Conservation (phyloP, 2,797 vertebrate genomes). For the Natrix natrix region DNA sequence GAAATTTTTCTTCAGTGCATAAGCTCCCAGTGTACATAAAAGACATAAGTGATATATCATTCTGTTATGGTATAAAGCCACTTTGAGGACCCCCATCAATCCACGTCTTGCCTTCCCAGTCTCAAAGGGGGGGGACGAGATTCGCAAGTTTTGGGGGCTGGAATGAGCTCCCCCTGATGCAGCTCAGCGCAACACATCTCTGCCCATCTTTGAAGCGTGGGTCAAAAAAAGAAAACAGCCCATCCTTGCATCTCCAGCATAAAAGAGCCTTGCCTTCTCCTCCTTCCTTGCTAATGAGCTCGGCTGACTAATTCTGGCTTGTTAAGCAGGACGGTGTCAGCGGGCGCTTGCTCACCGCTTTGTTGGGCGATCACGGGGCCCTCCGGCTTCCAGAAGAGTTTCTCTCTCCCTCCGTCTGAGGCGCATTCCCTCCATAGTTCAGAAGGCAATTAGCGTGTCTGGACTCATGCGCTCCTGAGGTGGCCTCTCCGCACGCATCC, state of each 20-base stretch:
- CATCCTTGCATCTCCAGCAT: background rate
- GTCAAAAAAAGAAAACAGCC: background rate
- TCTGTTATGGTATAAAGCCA: background rate
- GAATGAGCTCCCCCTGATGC: background rate
- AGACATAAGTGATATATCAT: too few relatives aligned
- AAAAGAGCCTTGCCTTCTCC: background rate
- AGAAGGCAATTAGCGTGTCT: background rate
- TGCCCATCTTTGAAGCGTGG: background rate
- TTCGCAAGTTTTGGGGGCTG: background rate
- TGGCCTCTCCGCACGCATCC: background rate
- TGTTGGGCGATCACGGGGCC: background rate
- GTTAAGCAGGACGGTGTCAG: accelerated
- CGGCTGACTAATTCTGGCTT: background rate
- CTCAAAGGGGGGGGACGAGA: background rate
- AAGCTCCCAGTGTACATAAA: too few relatives aligned
- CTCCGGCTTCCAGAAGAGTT: accelerated
- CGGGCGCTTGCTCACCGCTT: background rate
- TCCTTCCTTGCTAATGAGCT: accelerated
- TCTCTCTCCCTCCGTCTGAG: background rate
- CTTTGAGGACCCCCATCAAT: background rate
- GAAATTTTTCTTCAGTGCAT: too few relatives aligned
- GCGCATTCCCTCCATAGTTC: slow-evolving; percentile 9
- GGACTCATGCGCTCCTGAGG: background rate
- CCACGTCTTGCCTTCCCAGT: background rate
- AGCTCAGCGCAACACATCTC: background rate